These are phyloP conservation scores for Drosophila burlai DNA, from an alignment of 1,140 invertebrate genomes.

Conservation along the genomic window DNA sequence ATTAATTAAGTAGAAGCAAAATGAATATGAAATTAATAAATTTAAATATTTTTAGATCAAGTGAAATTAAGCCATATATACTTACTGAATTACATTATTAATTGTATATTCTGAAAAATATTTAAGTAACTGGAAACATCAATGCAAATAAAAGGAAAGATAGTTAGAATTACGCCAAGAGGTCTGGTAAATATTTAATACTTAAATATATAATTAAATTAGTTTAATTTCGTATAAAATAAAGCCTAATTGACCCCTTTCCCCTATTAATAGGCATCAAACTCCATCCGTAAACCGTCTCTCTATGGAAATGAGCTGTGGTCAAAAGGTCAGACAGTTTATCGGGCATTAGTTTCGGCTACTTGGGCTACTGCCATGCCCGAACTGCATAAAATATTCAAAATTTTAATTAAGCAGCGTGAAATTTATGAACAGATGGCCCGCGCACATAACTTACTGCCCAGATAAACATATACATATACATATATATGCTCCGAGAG, in stretches of 20 bases:
- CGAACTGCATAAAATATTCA: constrained; percentile 54
- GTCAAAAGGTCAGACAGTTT: constrained; percentile 56
- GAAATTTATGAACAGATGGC: constrained; percentile 54
- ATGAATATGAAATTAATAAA: too few relatives aligned
- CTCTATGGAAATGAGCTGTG: constrained; percentile 42
- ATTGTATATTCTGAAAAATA: neutral
- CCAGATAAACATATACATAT: constrained; percentile 33
- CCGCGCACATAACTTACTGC: constrained; percentile 33
- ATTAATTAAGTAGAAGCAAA: too few relatives aligned
- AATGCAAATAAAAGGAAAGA: neutral
- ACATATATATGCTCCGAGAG: constrained; percentile 3
- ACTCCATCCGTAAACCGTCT: neutral
- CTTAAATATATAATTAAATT: neutral
- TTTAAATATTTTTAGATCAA: neutral
- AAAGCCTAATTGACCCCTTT: neutral
- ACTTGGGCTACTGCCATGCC: constrained; percentile 53
- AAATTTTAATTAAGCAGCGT: constrained; percentile 54
- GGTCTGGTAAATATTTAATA: neutral
- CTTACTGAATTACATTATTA: neutral
- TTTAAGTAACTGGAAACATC: neutral
- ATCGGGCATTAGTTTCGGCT: constrained; percentile 53
- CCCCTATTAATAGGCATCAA: neutral
- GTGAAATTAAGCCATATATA: too few relatives aligned
- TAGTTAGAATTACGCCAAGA: neutral
- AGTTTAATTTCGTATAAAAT: neutral